Conservation (phyloP, 2,888 invertebrate species). For the Lithophane socia region DNA sequence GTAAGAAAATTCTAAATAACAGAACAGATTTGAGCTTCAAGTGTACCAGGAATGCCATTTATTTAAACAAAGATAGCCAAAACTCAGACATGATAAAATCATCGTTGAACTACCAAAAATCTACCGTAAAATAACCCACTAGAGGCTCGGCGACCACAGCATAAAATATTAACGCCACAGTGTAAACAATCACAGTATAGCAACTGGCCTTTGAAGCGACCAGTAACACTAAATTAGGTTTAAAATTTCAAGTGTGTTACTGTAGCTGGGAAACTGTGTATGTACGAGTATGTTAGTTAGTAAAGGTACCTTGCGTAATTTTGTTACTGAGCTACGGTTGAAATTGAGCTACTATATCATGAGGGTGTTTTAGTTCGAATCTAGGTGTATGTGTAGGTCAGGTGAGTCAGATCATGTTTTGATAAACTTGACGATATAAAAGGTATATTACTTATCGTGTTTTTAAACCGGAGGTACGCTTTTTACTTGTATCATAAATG, state of each 20-base stretch:
- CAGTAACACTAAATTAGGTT: constrained; percentile 59
- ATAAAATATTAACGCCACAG: constrained; percentile 58
- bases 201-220: constrained; percentile 50
- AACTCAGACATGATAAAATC: neutral
- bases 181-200: constrained; percentile 55
- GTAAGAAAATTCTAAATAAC: neutral
- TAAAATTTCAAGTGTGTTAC: constrained; percentile 59
- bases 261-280: constrained; percentile 12
- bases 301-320: constrained; percentile 12
- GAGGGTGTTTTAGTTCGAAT: neutral
- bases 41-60: neutral
- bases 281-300: neutral
- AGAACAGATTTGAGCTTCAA: neutral
- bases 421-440: neutral
- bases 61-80: neutral
- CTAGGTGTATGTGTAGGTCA: neutral
- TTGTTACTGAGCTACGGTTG: neutral
- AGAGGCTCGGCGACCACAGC: constrained; percentile 16
- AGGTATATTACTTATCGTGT: neutral
- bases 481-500: neutral
- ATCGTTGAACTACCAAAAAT: neutral
- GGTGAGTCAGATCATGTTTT: neutral
- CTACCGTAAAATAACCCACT: constrained; percentile 12
- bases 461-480: too few relatives aligned
- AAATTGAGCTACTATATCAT: constrained; percentile 13